Evolutionary conservation across 1,140 invertebrate species (phyloP).

Genomic region (Tenebrio molitor): DNA sequence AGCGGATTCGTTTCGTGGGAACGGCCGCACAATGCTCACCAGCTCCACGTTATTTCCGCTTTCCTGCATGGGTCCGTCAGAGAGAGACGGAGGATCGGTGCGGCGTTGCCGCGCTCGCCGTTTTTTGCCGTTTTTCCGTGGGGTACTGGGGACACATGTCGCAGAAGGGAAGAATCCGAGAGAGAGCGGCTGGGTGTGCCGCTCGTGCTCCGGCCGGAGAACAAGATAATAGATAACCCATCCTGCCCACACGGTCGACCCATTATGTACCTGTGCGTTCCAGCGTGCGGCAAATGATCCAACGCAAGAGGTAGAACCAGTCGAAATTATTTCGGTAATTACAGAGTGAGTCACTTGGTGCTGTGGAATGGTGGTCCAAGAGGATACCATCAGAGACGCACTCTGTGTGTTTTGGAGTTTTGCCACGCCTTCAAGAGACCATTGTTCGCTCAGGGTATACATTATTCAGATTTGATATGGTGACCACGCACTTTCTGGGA

Average conservation of each 20-base stretch:
- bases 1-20: conserved; percentile 49
- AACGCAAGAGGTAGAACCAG: background rate
- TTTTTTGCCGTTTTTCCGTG: conserved; percentile 22
- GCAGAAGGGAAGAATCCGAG: conserved; percentile 3
- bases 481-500: too few species aligned
- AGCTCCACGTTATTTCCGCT: conserved; percentile 49
- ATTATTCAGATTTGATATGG: too few species aligned
- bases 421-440: too few species aligned
- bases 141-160: background rate
- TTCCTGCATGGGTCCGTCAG: conserved; percentile 1
- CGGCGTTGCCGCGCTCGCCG: conserved; percentile 45
- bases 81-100: conserved; percentile 8
- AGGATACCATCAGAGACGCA: too few species aligned
- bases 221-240: conserved; percentile 50
- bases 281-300: background rate
- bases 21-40: conserved; percentile 46
- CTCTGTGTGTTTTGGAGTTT: too few species aligned
- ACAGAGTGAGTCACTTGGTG: too few species aligned
- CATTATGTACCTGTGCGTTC: background rate
- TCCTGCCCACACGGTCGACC: conserved; percentile 32
- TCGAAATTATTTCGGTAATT: too few species aligned
- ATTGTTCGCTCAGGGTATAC: too few species aligned
- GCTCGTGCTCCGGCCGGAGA: conserved; percentile 40
- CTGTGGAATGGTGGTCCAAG: too few species aligned
- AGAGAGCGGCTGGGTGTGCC: conserved; percentile 33